Evolutionary conservation across 2,797 vertebrate species (phyloP).

Genomic region (Galago senegalensis): DNA sequence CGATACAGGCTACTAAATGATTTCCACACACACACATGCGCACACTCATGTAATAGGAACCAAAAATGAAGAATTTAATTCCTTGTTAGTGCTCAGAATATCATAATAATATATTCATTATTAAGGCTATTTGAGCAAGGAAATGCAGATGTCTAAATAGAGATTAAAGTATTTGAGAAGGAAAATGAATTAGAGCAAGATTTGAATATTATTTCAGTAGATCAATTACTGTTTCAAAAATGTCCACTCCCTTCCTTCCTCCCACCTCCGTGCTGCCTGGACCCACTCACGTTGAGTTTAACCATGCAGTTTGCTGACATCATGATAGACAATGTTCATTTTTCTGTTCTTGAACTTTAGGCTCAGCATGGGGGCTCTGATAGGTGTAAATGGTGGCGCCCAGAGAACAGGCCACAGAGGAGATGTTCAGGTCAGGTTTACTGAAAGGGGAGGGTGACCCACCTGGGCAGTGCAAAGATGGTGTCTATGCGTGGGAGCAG

Average conservation of each 20-base stretch:
- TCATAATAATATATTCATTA: neutral
- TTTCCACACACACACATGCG: neutral
- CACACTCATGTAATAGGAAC: neutral
- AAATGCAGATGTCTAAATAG: conserved; percentile 22
- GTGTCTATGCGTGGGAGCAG: too few species aligned
- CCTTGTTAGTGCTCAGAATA: conserved; percentile 10
- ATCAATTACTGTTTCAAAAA: neutral
- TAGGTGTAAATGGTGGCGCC: too few species aligned
- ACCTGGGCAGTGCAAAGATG: too few species aligned
- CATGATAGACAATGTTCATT: neutral
- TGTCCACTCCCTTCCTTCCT: neutral
- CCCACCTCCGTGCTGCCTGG: neutral
- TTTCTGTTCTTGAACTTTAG: neutral
- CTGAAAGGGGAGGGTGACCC: too few species aligned
- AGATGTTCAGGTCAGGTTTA: too few species aligned
- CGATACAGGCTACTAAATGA: neutral
- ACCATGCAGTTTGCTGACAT: neutral
- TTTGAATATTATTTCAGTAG: neutral
- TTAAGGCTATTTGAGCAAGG: conserved; percentile 12
- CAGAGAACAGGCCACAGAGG: too few species aligned
- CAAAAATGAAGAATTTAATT: conserved; percentile 7
- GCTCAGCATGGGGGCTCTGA: neutral
- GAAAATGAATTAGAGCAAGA: conserved; percentile 23
- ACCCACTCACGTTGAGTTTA: neutral
- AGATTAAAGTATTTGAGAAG: conserved; percentile 9